Evolutionary conservation across 2,888 invertebrate species (phyloP).

Genomic region (Drosophila dives): DNA sequence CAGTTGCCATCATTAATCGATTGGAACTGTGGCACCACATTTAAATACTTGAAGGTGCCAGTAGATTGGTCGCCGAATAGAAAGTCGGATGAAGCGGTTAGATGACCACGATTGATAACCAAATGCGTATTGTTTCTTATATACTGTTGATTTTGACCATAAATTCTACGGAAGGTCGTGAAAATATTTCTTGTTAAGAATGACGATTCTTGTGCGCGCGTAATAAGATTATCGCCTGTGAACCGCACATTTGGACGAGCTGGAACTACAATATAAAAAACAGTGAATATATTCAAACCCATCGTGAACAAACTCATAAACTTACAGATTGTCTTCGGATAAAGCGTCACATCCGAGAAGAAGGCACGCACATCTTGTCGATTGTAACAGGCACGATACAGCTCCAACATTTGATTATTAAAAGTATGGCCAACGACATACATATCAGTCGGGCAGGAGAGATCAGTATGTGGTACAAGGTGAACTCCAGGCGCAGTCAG

Average conservation of each 20-base stretch:
- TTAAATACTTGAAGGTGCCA: constrained; percentile 85
- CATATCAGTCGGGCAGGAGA: constrained; percentile 34
- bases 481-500: background rate
- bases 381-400: constrained; percentile 41
- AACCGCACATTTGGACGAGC: constrained; percentile 2
- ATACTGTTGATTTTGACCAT: background rate
- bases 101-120: constrained; percentile 84
- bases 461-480: background rate
- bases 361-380: background rate
- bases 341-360: constrained; percentile 6
- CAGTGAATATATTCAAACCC: background rate
- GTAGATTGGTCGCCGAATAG: constrained; percentile 84
- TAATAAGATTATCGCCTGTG: constrained; percentile 5
- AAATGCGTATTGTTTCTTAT: background rate
- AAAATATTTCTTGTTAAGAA: background rate
- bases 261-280: background rate
- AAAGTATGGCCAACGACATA: constrained; percentile 38
- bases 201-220: constrained; percentile 2
- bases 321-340: constrained; percentile 16
- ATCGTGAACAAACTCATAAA: background rate
- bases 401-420: constrained; percentile 17
- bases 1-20: constrained; percentile 86
- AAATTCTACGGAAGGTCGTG: background rate
- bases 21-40: constrained; percentile 86
- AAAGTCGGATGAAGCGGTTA: constrained; percentile 85